Conservation (phyloP, 2,113 vertebrate genomes). For the Crypturellus undulatus region DNA sequence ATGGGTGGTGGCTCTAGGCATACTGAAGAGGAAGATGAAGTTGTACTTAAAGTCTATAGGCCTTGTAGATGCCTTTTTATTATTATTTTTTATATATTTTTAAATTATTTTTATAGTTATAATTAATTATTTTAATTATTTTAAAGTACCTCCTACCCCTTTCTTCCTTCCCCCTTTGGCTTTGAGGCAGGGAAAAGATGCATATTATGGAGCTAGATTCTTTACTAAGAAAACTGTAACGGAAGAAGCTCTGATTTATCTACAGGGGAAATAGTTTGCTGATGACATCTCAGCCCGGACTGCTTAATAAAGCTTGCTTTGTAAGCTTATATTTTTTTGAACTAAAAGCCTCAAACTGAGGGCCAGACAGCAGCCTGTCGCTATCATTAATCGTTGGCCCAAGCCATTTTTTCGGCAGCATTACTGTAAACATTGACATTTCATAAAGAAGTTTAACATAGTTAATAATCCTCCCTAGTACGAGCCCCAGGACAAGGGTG, state of each 20-base stretch:
- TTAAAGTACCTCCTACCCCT: too few relatives aligned
- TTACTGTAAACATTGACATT: not conserved
- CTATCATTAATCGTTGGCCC: not conserved
- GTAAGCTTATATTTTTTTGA: not conserved
- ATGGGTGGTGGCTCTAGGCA: not conserved
- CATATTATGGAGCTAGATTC: not conserved
- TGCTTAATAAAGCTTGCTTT: constrained; percentile 44
- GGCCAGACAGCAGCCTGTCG: constrained; percentile 2
- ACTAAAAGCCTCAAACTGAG: constrained; percentile 8
- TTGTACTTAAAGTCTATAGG: not conserved
- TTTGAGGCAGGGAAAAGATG: not conserved
- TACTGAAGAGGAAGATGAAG: not conserved
- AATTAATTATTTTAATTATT: too few relatives aligned
- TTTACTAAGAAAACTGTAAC: constrained; percentile 5
- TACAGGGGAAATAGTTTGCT: constrained; percentile 60
- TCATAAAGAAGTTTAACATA: not conserved
- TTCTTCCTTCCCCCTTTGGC: not conserved
- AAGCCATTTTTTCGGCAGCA: not conserved
- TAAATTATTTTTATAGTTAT: too few relatives aligned
- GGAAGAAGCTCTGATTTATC: constrained; percentile 40
- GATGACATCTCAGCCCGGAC: constrained; percentile 33
- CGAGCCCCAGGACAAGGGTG: not conserved
- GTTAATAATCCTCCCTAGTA: not conserved
- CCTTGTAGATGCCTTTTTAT: not conserved
- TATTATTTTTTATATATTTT: too few relatives aligned